Conservation (phyloP, 2,888 invertebrate genomes). For the Biston stratarius region DNA sequence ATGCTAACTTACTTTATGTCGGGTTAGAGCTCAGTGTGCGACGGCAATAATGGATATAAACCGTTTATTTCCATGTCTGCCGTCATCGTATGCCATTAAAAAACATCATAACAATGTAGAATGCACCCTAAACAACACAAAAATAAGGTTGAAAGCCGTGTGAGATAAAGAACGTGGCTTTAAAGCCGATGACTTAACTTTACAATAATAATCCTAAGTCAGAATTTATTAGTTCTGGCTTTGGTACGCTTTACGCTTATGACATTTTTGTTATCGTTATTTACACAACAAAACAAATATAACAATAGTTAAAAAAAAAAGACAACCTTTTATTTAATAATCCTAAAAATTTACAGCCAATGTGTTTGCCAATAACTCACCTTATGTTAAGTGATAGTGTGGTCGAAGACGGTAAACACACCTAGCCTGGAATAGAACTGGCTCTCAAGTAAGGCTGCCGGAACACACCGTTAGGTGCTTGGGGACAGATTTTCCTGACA, state of each 20-base stretch:
- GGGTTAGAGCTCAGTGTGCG: background rate
- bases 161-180: slow-evolving; percentile 5
- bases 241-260: slow-evolving; percentile 19
- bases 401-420: too few species aligned
- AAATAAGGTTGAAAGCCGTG: slow-evolving; percentile 16
- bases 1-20: background rate
- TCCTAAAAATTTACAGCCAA: too few species aligned
- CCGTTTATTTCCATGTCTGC: slow-evolving; percentile 28
- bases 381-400: too few species aligned
- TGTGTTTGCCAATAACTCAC: too few species aligned
- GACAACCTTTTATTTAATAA: too few species aligned
- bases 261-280: slow-evolving; percentile 27
- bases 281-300: background rate
- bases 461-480: too few species aligned
- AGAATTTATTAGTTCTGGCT: slow-evolving; percentile 21
- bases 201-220: slow-evolving; percentile 31
- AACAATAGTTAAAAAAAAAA: too few species aligned
- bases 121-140: background rate
- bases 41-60: background rate
- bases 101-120: background rate
- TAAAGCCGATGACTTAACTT: slow-evolving; percentile 37
- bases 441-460: too few species aligned
- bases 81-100: slow-evolving; percentile 32
- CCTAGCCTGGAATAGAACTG: too few species aligned
- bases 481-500: too few species aligned